These are phyloP conservation scores for Pollenia angustigena DNA, from an alignment of 2,888 invertebrate species.

Conservation along the genomic window DNA sequence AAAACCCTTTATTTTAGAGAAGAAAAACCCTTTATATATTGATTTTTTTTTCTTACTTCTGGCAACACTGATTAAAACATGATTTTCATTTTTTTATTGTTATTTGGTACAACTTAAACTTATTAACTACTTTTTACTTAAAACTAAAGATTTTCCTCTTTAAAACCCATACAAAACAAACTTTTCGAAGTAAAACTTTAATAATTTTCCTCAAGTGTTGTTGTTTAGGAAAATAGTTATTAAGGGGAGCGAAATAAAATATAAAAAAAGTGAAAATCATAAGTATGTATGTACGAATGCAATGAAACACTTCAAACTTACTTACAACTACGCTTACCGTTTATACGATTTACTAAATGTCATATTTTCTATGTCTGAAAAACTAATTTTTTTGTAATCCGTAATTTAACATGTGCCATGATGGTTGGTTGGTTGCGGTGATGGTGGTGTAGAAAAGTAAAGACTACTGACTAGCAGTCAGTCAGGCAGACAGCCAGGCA, in stretches of 20 bases:
- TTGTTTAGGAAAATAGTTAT: neutral
- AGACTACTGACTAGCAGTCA: neutral
- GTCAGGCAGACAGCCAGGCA: constrained; percentile 3
- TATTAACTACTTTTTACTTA: constrained; percentile 16
- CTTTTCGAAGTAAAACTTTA: neutral
- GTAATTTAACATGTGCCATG: constrained; percentile 50
- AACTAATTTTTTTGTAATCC: constrained; percentile 34
- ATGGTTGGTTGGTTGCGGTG: constrained; percentile 3
- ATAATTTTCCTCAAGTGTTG: constrained; percentile 25
- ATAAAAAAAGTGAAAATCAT: constrained; percentile 47
- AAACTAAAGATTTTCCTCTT: constrained; percentile 17
- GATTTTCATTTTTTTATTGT: constrained; percentile 2
- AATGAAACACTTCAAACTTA: constrained; percentile 21
- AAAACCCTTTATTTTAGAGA: no score
- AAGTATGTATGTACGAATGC: constrained; percentile 25
- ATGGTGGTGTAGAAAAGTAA: constrained; percentile 1
- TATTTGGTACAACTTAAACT: constrained; percentile 29
- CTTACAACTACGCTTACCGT: constrained; percentile 12
- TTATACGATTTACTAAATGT: constrained; percentile 33
- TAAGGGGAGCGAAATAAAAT: neutral
- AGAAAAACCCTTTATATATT: neutral
- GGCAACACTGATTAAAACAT: neutral
- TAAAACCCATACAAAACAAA: neutral
- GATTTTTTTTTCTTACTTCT: neutral
- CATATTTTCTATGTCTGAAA: constrained; percentile 40